These are phyloP conservation scores for Drosophila bocki DNA, from an alignment of 1,140 invertebrate genomes.

Conservation along the genomic window DNA sequence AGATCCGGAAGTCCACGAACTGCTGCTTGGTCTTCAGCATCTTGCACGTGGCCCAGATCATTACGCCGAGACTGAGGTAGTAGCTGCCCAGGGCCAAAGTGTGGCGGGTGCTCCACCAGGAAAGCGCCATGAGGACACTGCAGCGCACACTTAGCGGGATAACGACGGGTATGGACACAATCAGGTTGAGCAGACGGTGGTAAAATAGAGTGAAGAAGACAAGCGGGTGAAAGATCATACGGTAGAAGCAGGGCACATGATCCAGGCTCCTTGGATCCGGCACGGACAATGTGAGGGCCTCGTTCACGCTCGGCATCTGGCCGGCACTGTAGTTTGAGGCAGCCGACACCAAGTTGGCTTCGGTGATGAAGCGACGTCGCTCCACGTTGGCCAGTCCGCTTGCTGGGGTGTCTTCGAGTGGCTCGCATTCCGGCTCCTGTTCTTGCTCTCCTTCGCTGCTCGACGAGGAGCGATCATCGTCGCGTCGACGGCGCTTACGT, in stretches of 20 bases:
- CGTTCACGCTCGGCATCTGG: slow-evolving; percentile 90
- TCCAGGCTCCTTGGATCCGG: slow-evolving; percentile 88
- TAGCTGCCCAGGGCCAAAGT: slow-evolving; percentile 62
- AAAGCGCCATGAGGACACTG: slow-evolving; percentile 87
- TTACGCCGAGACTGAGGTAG: slow-evolving; percentile 89
- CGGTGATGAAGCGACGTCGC: slow-evolving; percentile 88
- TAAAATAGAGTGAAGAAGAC: slow-evolving; percentile 90
- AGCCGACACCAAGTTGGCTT: slow-evolving; percentile 92
- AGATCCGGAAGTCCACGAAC: slow-evolving; percentile 90
- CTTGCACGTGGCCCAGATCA: slow-evolving; percentile 92
- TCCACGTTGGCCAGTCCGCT: slow-evolving; percentile 50
- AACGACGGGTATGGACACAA: slow-evolving; percentile 87
- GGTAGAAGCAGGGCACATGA: slow-evolving; percentile 89
- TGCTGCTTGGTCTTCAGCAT: slow-evolving; percentile 91
- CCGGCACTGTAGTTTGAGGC: slow-evolving; percentile 93
- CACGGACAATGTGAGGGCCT: slow-evolving; percentile 89
- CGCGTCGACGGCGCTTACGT: slow-evolving; percentile 79
- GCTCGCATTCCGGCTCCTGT: slow-evolving; percentile 43
- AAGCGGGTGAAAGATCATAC: slow-evolving; percentile 89
- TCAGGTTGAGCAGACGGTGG: slow-evolving; percentile 87
- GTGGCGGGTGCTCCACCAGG: slow-evolving; percentile 88
- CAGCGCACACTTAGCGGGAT: slow-evolving; percentile 87
- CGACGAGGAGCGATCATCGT: slow-evolving; percentile 50
- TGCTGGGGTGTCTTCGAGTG: slow-evolving; percentile 49
- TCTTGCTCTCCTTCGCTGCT: slow-evolving; percentile 70